phyloP scores from a whole-genome alignment of 2,797 vertebrate genomes.

The Cryptoblepharus egeriae region DNA sequence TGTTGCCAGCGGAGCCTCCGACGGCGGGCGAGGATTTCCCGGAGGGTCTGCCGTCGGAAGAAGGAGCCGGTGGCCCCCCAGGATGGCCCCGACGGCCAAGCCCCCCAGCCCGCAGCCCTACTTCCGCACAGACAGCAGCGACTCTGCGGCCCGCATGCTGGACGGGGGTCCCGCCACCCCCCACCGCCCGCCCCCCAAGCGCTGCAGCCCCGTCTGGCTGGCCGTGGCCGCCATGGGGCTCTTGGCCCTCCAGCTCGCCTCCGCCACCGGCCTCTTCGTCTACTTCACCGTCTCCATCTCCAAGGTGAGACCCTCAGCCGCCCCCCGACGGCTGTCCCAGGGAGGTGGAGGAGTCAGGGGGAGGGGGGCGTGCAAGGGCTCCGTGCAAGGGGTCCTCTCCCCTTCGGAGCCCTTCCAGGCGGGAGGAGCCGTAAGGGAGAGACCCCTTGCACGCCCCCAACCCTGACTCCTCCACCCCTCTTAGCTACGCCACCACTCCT shows the following conservation, averaged over 20 bases:
- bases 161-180: slow-evolving; percentile 68
- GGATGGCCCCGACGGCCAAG: slow-evolving; percentile 79
- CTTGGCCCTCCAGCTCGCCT: slow-evolving; percentile 84
- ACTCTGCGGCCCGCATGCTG: slow-evolving; percentile 87
- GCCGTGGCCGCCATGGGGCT: slow-evolving; percentile 84
- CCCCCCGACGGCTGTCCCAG: too few relatives aligned
- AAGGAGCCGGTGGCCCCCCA: slow-evolving; percentile 58
- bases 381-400: too few relatives aligned
- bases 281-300: slow-evolving; percentile 88
- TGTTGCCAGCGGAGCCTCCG: background rate
- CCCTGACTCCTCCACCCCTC: too few relatives aligned
- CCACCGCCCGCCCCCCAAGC: background rate
- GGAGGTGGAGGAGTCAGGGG: too few relatives aligned
- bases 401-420: too few relatives aligned
- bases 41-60: background rate
- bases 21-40: background rate
- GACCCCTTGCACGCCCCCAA: too few relatives aligned
- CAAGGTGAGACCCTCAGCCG: slow-evolving; percentile 75
- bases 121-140: slow-evolving; percentile 85
- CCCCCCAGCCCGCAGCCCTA: slow-evolving; percentile 77
- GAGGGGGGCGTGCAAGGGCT: too few relatives aligned
- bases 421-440: too few relatives aligned
- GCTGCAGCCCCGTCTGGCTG: slow-evolving; percentile 73
- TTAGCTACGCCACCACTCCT: too few relatives aligned
- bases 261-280: slow-evolving; percentile 86